Percentiles rank a stretch among this genome's conserved stretches.
Evolutionary conservation across 2,888 invertebrate species (phyloP).

Genomic region (Bembecia ichneumoniformis): DNA sequence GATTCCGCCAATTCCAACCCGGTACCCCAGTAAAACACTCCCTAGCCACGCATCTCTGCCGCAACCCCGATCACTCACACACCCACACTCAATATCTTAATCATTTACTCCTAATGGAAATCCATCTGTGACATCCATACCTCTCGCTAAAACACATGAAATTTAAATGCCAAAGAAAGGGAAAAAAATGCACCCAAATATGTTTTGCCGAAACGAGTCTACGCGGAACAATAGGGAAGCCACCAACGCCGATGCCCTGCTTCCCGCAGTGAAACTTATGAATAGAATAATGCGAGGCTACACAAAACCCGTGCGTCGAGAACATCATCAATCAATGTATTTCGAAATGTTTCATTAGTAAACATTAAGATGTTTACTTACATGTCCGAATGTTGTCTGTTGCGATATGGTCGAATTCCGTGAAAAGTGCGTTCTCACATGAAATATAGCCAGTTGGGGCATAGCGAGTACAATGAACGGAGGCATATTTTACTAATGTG

Average conservation of each 20-base stretch:
- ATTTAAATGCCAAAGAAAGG: slow-evolving; percentile 51
- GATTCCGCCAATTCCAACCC: too few species aligned
- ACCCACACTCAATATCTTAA: slow-evolving; percentile 41
- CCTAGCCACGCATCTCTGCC: not conserved
- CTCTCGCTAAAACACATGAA: slow-evolving; percentile 53
- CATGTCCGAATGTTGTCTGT: slow-evolving; percentile 61
- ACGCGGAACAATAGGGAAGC: slow-evolving; percentile 52
- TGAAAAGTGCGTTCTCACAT: slow-evolving; percentile 48
- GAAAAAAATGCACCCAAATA: slow-evolving; percentile 44
- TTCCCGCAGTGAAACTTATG: slow-evolving; percentile 60
- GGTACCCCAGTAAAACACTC: too few species aligned
- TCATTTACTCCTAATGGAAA: slow-evolving; percentile 65
- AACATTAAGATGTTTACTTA: slow-evolving; percentile 73
- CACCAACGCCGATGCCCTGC: slow-evolving; percentile 59
- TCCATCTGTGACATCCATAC: slow-evolving; percentile 35
- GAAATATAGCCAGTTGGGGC: slow-evolving; percentile 48
- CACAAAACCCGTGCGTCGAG: slow-evolving; percentile 57
- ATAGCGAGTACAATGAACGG: slow-evolving; percentile 32
- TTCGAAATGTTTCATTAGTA: slow-evolving; percentile 70
- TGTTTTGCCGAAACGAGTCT: slow-evolving; percentile 54
- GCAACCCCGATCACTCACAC: not conserved
- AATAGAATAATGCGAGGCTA: slow-evolving; percentile 59
- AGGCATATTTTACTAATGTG: slow-evolving; percentile 35
- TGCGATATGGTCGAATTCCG: slow-evolving; percentile 51
- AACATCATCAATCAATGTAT: slow-evolving; percentile 67